phyloP scores from a whole-genome alignment of 2,888 invertebrate species.

The Azorinus chamasolen region DNA sequence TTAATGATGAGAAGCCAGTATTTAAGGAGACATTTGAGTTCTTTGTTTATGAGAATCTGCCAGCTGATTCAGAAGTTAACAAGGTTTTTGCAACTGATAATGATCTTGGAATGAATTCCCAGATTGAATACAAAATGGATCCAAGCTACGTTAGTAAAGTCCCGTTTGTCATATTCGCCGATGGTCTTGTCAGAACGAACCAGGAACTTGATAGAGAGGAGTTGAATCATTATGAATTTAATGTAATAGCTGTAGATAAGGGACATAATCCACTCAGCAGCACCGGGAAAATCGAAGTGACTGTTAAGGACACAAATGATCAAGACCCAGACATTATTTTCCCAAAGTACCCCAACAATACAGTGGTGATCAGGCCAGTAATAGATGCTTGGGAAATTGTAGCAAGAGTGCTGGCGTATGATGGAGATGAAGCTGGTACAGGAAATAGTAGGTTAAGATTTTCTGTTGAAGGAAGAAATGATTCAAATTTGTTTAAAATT shows the following conservation, averaged over 20 bases:
- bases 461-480: conserved; percentile 81
- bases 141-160: conserved; percentile 36
- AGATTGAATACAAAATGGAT: conserved; percentile 44
- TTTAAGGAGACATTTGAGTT: conserved; percentile 51
- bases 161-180: conserved; percentile 62
- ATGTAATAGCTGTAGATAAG: conserved; percentile 62
- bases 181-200: conserved; percentile 65
- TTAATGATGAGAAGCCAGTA: conserved; percentile 54
- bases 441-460: conserved; percentile 76
- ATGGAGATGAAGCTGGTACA: conserved; percentile 74
- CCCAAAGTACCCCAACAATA: conserved; percentile 74
- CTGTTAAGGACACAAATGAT: conserved; percentile 82
- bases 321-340: conserved; percentile 77
- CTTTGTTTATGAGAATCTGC: conserved; percentile 50
- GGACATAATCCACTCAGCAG: conserved; percentile 55
- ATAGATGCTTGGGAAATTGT: conserved; percentile 71
- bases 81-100: conserved; percentile 50
- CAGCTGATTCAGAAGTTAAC: conserved; percentile 41
- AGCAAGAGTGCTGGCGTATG: conserved; percentile 72
- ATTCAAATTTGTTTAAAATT: conserved; percentile 70
- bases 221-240: conserved; percentile 60
- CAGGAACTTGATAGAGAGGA: conserved; percentile 62
- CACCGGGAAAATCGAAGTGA: conserved; percentile 58
- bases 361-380: conserved; percentile 67
- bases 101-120: conserved; percentile 52